phyloP scores from a whole-genome alignment of 2,113 vertebrate species.

The Climacteris rufus region DNA sequence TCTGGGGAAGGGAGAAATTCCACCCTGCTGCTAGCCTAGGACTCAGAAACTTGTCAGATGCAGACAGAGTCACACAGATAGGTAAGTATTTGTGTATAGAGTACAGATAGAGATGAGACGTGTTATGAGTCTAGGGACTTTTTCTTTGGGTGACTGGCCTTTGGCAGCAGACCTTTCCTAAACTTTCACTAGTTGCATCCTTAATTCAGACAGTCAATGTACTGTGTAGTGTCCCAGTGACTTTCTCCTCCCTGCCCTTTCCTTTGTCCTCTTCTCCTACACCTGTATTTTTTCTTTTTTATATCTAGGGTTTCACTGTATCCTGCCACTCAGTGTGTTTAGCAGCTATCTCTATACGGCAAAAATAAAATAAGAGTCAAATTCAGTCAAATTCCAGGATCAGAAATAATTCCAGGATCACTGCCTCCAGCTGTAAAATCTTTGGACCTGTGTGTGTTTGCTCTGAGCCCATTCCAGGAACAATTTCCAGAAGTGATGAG shows the following conservation, averaged over 20 bases:
- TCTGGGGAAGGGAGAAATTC: neutral
- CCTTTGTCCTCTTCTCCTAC: neutral
- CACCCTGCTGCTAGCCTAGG: neutral
- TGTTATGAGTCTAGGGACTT: neutral
- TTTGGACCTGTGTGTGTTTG: neutral
- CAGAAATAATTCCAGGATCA: neutral
- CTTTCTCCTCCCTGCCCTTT: neutral
- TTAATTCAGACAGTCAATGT: neutral
- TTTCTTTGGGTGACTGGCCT: neutral
- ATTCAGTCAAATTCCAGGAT: neutral
- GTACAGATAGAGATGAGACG: neutral
- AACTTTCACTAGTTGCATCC: neutral
- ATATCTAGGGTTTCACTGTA: neutral
- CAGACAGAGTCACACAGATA: neutral
- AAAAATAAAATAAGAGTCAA: neutral
- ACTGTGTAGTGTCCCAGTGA: accelerated
- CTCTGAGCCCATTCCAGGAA: neutral
- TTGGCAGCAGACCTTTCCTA: neutral
- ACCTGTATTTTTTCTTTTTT: neutral
- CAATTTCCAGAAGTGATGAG: neutral
- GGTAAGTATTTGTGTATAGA: neutral
- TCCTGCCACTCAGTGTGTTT: neutral
- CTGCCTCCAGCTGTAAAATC: neutral
- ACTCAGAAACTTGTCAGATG: neutral
- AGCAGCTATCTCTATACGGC: neutral